These are phyloP conservation scores for Orchesella cincta DNA, from an alignment of 1,140 invertebrate species.

Conservation along the genomic window DNA sequence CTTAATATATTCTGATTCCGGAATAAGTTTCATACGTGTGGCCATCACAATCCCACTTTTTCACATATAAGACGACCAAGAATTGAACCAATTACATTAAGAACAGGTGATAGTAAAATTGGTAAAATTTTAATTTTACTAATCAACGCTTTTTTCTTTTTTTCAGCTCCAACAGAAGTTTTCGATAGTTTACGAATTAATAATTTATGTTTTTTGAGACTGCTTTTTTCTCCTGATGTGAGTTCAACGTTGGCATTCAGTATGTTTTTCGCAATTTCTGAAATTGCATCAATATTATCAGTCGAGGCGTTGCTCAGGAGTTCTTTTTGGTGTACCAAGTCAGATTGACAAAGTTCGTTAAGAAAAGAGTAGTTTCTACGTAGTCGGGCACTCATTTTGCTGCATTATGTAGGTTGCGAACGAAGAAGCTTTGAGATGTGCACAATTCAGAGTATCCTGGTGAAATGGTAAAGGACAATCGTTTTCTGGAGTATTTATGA, in stretches of 20 bases:
- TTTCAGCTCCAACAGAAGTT: background rate
- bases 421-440: background rate
- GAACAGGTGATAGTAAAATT: background rate
- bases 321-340: background rate
- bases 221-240: background rate
- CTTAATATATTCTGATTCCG: constrained; percentile 14
- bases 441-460: background rate
- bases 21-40: constrained; percentile 20
- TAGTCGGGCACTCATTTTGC: background rate
- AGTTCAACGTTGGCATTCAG: background rate
- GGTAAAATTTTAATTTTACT: background rate
- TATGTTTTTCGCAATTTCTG: background rate
- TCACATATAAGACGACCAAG: background rate
- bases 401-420: too few species aligned
- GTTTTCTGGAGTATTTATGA: background rate
- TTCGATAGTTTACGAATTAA: background rate
- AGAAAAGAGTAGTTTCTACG: background rate
- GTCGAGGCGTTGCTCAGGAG: background rate
- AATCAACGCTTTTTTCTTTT: background rate
- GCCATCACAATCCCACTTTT: constrained; percentile 27
- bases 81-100: background rate
- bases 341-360: background rate
- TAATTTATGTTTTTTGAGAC: background rate
- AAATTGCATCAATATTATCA: background rate
- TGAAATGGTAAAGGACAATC: background rate